phyloP scores from a whole-genome alignment of 2,888 invertebrate genomes.

The Hyposoter didymator region DNA sequence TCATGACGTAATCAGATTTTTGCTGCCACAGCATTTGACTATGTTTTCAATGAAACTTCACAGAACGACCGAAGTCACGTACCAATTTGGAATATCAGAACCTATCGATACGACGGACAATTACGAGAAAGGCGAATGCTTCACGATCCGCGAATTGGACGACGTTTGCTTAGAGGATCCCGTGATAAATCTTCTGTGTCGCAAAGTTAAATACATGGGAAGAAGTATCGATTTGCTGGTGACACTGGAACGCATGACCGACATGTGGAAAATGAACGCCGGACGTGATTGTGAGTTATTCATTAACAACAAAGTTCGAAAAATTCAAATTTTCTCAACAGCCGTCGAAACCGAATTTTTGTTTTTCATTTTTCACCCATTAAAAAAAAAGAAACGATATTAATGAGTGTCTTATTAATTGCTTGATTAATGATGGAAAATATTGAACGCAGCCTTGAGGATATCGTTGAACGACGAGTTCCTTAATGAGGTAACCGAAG shows the following conservation, averaged over 20 bases:
- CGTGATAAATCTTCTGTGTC: constrained; percentile 79
- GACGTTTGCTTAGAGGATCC: constrained; percentile 76
- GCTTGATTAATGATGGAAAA: constrained; percentile 27
- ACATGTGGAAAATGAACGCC: constrained; percentile 79
- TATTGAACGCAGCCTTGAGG: constrained; percentile 71
- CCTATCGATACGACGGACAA: constrained; percentile 68
- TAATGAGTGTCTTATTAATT: neutral
- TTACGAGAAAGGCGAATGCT: constrained; percentile 74
- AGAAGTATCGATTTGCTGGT: constrained; percentile 82
- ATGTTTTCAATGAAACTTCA: neutral
- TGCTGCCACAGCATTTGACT: no score
- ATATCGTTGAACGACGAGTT: constrained; percentile 78
- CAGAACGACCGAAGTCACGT: constrained; percentile 41
- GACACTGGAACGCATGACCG: constrained; percentile 80
- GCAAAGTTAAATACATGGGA: constrained; percentile 81
- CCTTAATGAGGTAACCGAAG: constrained; percentile 73
- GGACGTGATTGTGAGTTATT: constrained; percentile 70
- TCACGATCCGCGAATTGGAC: constrained; percentile 74
- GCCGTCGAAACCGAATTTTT: no score
- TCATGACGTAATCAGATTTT: neutral
- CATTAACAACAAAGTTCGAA: neutral
- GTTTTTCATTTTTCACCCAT: neutral
- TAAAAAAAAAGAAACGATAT: neutral
- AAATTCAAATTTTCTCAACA: neutral
- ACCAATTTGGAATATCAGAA: constrained; percentile 3